phyloP scores from a whole-genome alignment of 2,888 invertebrate genomes.

The Trypoxylon attenuatum region DNA sequence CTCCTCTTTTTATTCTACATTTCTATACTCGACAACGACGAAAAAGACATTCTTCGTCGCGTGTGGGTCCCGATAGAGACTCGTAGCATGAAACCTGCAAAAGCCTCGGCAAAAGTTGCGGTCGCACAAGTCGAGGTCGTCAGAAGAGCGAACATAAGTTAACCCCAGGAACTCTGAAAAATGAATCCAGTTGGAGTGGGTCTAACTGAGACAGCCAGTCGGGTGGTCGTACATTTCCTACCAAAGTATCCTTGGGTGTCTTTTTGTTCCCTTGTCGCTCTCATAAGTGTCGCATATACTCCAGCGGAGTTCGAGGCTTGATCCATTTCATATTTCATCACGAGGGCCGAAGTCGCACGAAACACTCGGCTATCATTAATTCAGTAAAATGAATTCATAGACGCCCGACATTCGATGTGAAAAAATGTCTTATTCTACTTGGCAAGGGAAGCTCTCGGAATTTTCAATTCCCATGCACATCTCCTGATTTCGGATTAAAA shows the following conservation, averaged over 20 bases:
- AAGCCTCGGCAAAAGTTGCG: background rate
- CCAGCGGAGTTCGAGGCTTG: background rate
- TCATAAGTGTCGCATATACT: constrained; percentile 20
- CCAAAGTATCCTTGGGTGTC: constrained; percentile 11
- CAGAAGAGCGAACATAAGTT: constrained; percentile 3
- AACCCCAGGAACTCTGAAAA: constrained; percentile 37
- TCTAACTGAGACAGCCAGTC: constrained; percentile 4
- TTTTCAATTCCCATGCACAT: too few relatives aligned
- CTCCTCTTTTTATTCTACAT: too few relatives aligned
- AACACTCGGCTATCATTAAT: background rate
- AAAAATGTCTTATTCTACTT: too few relatives aligned
- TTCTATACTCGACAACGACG: too few relatives aligned
- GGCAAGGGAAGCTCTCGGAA: too few relatives aligned
- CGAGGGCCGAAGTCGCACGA: constrained; percentile 19
- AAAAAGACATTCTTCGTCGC: background rate
- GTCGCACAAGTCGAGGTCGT: constrained; percentile 5
- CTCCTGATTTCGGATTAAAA: too few relatives aligned
- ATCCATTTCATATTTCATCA: constrained; percentile 12
- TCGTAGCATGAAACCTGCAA: background rate
- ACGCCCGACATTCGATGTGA: background rate
- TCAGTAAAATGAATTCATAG: background rate
- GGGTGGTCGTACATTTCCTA: constrained; percentile 38
- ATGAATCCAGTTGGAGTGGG: constrained; percentile 34
- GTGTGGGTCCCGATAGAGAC: background rate
- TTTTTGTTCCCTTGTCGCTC: constrained; percentile 16